phyloP scores from a whole-genome alignment of 2,888 invertebrate genomes.

The Cyrtodaria siliqua region DNA sequence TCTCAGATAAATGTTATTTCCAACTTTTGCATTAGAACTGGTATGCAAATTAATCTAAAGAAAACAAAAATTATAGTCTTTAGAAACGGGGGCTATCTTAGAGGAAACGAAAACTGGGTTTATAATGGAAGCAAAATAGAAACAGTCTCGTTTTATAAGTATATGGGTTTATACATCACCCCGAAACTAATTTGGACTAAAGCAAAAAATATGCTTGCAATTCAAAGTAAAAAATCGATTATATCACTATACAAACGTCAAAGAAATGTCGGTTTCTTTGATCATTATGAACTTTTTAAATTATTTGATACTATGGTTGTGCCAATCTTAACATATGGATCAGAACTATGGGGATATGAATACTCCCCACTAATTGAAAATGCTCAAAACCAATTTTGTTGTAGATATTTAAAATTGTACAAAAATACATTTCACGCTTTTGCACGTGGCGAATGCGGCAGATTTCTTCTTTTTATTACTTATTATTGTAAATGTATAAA shows the following conservation, averaged over 20 bases:
- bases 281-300: not conserved
- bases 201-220: not conserved
- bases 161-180: not conserved
- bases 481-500: constrained; percentile 7
- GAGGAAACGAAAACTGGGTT: constrained; percentile 32
- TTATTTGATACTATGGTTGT: not conserved
- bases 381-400: constrained; percentile 3
- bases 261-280: not conserved
- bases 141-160: constrained; percentile 9
- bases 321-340: not conserved
- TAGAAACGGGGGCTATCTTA: constrained; percentile 12
- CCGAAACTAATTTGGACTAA: not conserved
- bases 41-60: constrained; percentile 11
- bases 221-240: not conserved
- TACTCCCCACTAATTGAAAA: constrained; percentile 1
- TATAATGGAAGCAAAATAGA: constrained; percentile 13
- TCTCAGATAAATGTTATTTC: constrained; percentile 12
- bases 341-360: constrained; percentile 4
- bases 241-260: not conserved
- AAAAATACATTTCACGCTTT: not conserved
- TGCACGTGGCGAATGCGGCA: not conserved
- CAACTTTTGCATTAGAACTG: not conserved
- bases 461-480: not conserved
- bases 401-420: not conserved
- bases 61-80: constrained; percentile 33